phyloP scores from a whole-genome alignment of 2,797 vertebrate species.

The Alectoris magna region DNA sequence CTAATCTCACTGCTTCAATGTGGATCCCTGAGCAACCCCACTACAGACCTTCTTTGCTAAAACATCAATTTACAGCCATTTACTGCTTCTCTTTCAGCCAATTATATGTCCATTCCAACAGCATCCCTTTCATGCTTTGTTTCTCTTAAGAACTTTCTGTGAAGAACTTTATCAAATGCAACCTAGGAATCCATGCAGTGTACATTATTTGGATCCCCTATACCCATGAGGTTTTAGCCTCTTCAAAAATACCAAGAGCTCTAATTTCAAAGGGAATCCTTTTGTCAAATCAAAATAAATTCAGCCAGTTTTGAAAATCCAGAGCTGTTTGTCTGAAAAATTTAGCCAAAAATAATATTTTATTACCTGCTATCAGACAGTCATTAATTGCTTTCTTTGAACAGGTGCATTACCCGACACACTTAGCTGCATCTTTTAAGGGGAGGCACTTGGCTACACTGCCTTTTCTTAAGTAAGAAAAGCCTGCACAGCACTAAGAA shows the following conservation, averaged over 20 bases:
- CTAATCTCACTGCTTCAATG: not conserved
- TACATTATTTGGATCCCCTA: not conserved
- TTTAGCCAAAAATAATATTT: not conserved
- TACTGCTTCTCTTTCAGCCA: not conserved
- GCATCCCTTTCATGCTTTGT: not conserved
- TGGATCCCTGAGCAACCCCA: not conserved
- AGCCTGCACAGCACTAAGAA: not conserved
- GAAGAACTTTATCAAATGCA: not conserved
- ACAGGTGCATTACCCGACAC: not conserved
- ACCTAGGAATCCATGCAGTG: not conserved
- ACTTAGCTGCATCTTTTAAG: not conserved
- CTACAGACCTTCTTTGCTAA: not conserved
- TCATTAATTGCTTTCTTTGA: slow-evolving; percentile 9
- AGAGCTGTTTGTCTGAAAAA: not conserved
- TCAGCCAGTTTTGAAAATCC: not conserved
- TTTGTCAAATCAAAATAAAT: not conserved
- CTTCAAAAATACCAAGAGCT: not conserved
- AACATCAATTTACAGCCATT: not conserved
- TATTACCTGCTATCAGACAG: not conserved
- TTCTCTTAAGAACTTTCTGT: not conserved
- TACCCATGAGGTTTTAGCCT: not conserved
- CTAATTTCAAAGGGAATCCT: not conserved
- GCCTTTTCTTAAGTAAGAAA: not conserved
- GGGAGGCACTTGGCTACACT: not conserved
- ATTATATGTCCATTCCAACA: not conserved